Conservation (phyloP, 1,140 invertebrate species). For the Tetranychus cinnabarinus region DNA sequence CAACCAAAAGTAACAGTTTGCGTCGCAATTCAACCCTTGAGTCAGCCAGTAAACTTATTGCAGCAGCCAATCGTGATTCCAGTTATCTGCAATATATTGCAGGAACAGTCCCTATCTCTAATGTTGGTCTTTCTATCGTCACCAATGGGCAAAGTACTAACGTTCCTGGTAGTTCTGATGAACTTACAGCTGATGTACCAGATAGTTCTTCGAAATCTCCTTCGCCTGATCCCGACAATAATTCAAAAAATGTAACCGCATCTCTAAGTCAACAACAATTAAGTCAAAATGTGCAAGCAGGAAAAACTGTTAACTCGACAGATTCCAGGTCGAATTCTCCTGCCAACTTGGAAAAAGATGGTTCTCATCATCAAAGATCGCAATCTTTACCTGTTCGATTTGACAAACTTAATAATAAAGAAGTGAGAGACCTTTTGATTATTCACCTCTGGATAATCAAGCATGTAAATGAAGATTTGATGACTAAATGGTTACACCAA, state of each 20-base stretch:
- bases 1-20: neutral
- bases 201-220: neutral
- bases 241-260: neutral
- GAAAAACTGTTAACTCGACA: neutral
- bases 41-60: neutral
- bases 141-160: neutral
- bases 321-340: neutral
- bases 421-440: constrained; percentile 65
- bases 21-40: neutral
- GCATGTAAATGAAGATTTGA: constrained; percentile 57
- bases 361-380: constrained; percentile 1
- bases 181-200: neutral
- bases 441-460: constrained; percentile 76
- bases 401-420: constrained; percentile 45
- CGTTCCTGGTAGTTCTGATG: neutral
- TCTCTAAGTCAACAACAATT: neutral
- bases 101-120: constrained; percentile 15
- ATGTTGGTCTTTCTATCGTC: neutral
- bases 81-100: constrained; percentile 51
- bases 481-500: constrained; percentile 73
- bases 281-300: neutral
- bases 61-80: constrained; percentile 29
- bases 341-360: neutral
- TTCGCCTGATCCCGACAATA: neutral
- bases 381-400: constrained; percentile 23